Conservation (phyloP, 1,140 invertebrate species). For the Macrotrachela quadricornifera region DNA sequence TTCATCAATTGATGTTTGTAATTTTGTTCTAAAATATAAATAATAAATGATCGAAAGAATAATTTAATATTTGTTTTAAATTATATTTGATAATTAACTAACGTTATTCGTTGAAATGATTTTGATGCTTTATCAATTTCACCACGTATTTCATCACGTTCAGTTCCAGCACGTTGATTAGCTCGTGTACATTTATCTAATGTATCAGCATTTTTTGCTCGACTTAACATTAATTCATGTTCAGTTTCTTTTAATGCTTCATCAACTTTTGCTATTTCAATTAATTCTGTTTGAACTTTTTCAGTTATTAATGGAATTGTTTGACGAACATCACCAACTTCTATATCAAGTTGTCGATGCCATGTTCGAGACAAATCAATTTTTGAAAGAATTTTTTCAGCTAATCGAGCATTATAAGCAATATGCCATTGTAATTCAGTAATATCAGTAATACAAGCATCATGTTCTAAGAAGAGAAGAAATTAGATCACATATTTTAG, state of each 20-base stretch:
- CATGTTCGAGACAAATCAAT: not conserved
- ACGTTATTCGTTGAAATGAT: too few species aligned
- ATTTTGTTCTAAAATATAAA: not conserved
- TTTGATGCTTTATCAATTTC: not conserved
- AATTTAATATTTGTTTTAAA: too few species aligned
- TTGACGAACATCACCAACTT: not conserved
- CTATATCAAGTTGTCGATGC: not conserved
- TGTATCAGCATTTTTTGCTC: too few species aligned
- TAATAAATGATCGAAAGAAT: not conserved
- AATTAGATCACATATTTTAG: too few species aligned
- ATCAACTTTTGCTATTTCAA: not conserved
- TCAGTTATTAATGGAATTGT: not conserved
- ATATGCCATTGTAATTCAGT: conserved; percentile 8
- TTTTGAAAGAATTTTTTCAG: not conserved
- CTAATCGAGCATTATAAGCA: conserved; percentile 2
- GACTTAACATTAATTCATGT: not conserved
- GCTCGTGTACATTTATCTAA: not conserved
- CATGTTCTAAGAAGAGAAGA: not conserved
- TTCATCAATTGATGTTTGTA: not conserved
- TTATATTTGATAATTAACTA: too few species aligned
- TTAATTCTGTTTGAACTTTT: not conserved
- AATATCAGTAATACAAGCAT: conserved; percentile 6
- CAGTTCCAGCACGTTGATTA: not conserved
- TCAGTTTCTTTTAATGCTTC: not conserved
- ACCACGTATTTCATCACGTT: not conserved